Evolutionary conservation across 2,797 vertebrate genomes (phyloP).

Genomic region (Diglossa cyanea): DNA sequence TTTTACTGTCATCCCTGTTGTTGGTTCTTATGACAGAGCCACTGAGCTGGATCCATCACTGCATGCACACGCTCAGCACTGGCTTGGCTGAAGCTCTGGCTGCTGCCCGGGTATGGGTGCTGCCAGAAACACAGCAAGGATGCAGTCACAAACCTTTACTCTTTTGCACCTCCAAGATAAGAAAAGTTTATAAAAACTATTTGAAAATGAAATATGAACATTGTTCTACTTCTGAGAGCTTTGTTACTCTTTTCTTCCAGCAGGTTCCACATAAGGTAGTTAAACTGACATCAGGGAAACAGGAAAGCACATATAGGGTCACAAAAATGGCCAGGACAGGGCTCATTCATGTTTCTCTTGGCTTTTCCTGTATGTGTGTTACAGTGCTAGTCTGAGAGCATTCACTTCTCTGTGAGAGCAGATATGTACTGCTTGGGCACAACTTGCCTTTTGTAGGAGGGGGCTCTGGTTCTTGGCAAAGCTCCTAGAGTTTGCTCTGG

Average conservation of each 20-base stretch:
- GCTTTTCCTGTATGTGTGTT: rapidly evolving
- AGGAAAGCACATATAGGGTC: background rate
- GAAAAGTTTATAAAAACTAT: background rate
- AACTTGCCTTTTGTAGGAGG: background rate
- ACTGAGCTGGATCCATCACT: background rate
- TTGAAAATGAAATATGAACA: background rate
- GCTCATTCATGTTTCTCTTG: background rate
- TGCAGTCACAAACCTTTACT: background rate
- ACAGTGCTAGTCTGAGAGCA: background rate
- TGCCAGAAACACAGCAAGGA: background rate
- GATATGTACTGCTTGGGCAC: background rate
- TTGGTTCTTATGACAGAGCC: background rate
- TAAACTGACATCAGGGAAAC: background rate
- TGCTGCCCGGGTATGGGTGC: background rate
- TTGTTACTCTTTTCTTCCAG: background rate
- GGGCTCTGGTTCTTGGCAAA: background rate
- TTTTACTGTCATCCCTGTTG: background rate
- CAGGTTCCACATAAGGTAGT: background rate
- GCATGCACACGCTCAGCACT: rapidly evolving
- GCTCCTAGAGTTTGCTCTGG: background rate
- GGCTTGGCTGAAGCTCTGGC: background rate
- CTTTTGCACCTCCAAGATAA: background rate
- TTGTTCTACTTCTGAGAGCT: background rate
- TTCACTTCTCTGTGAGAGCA: background rate
- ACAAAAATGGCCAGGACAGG: background rate